A percentile compares a stretch with the other conserved stretches of the same genome.
These are phyloP conservation scores for Euphydryas editha DNA, from an alignment of 2,888 invertebrate genomes.

Conservation along the genomic window DNA sequence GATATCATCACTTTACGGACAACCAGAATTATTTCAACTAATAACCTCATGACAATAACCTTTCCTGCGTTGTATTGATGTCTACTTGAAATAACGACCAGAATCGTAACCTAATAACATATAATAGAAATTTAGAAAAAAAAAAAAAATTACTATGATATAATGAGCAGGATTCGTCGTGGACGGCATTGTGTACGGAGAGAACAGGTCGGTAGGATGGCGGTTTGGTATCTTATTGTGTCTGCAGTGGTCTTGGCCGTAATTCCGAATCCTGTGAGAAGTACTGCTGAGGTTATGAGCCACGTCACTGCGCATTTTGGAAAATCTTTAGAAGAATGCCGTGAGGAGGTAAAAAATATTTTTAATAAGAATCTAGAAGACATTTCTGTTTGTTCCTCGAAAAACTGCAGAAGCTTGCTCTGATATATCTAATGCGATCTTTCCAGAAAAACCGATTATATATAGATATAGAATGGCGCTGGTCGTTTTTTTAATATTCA, in stretches of 20 bases:
- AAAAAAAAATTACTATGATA: constrained; percentile 49
- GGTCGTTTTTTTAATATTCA: too few relatives aligned
- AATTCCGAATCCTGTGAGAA: constrained; percentile 47
- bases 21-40: constrained; percentile 3
- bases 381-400: too few relatives aligned
- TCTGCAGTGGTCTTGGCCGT: constrained; percentile 42
- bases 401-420: too few relatives aligned
- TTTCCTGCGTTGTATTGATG: constrained; percentile 11
- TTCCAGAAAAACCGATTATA: too few relatives aligned
- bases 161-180: constrained; percentile 43
- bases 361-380: too few relatives aligned
- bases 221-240: constrained; percentile 35
- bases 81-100: neutral
- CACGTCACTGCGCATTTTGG: constrained; percentile 78
- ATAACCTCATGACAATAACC: constrained; percentile 1
- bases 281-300: constrained; percentile 75
- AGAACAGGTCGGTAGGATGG: constrained; percentile 30
- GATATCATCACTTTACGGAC: constrained; percentile 20
- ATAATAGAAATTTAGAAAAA: constrained; percentile 46
- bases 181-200: constrained; percentile 30
- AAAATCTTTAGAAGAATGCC: constrained; percentile 68
- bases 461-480: too few relatives aligned
- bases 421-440: too few relatives aligned
- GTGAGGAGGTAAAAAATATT: constrained; percentile 63
- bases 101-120: constrained; percentile 25